These are phyloP conservation scores for Rhincodon typus DNA, from an alignment of 2,797 vertebrate species.

Conservation along the genomic window DNA sequence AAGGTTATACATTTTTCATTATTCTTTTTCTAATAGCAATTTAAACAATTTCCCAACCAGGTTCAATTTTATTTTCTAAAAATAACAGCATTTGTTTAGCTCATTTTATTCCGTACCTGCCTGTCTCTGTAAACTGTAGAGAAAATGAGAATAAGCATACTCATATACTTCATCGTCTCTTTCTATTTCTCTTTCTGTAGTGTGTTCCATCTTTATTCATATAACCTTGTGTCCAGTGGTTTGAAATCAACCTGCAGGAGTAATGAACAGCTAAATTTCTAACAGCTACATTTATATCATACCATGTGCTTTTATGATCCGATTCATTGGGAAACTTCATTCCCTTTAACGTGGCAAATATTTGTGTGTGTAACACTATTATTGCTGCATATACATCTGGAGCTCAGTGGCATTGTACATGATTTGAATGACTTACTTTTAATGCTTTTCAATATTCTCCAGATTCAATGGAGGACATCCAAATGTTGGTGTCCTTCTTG, in stretches of 20 bases:
- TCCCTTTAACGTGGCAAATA: background rate
- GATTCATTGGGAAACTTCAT: background rate
- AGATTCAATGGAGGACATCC: no score
- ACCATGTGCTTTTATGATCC: background rate
- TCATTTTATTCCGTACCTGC: background rate
- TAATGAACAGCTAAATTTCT: background rate
- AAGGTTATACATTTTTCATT: background rate
- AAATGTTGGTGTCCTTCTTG: no score
- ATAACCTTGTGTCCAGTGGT: background rate
- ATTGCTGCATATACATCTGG: background rate
- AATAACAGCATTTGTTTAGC: background rate
- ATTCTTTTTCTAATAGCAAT: background rate
- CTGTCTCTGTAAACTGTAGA: background rate
- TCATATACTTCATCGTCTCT: background rate
- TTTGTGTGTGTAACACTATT: background rate
- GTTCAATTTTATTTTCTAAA: background rate
- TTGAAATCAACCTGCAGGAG: background rate
- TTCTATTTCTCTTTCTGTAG: background rate
- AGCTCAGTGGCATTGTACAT: background rate
- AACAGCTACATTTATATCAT: background rate
- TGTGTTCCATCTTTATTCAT: background rate
- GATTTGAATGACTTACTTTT: background rate
- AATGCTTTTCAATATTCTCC: no score
- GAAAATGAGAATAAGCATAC: background rate
- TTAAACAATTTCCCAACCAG: background rate